Conservation (phyloP, 2,797 vertebrate species). For the Rhynchotus rufescens region DNA sequence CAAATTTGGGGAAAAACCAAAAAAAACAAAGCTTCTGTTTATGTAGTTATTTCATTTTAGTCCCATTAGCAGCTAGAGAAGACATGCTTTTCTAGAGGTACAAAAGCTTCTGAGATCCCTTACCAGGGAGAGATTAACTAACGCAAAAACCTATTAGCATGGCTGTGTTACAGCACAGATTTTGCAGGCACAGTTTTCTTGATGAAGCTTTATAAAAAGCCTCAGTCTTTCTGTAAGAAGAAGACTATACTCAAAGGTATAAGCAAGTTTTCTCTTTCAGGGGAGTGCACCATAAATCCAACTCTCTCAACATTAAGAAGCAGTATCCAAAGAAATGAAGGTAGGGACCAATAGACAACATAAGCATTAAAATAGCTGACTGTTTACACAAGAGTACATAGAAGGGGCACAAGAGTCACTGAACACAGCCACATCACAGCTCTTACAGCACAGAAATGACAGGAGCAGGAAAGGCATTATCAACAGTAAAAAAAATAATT, state of each 20-base stretch:
- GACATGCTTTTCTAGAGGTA: not conserved
- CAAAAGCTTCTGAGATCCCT: not conserved
- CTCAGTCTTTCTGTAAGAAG: not conserved
- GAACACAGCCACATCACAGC: conserved; percentile 18
- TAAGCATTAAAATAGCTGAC: not conserved
- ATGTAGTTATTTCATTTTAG: not conserved
- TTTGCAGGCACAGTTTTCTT: not conserved
- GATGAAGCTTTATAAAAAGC: not conserved
- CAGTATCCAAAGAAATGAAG: conserved; percentile 54
- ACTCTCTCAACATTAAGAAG: conserved; percentile 67
- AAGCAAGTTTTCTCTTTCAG: not conserved
- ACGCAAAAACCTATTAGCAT: not conserved
- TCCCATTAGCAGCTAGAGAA: not conserved
- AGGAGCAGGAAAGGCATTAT: conserved; percentile 10
- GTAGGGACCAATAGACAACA: conserved; percentile 13
- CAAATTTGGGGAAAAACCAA: not conserved
- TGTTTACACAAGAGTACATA: not conserved
- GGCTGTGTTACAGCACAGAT: not conserved
- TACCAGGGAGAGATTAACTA: not conserved
- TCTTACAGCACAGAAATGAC: not conserved
- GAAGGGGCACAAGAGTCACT: not conserved
- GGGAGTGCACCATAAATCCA: conserved; percentile 66
- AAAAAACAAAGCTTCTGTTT: not conserved
- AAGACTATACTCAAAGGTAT: not conserved
- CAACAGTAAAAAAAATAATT: not conserved